Percentiles rank a stretch among this genome's conserved stretches.
Conservation (phyloP, 2,113 vertebrate genomes). For the Trochalopteron elliotii region DNA sequence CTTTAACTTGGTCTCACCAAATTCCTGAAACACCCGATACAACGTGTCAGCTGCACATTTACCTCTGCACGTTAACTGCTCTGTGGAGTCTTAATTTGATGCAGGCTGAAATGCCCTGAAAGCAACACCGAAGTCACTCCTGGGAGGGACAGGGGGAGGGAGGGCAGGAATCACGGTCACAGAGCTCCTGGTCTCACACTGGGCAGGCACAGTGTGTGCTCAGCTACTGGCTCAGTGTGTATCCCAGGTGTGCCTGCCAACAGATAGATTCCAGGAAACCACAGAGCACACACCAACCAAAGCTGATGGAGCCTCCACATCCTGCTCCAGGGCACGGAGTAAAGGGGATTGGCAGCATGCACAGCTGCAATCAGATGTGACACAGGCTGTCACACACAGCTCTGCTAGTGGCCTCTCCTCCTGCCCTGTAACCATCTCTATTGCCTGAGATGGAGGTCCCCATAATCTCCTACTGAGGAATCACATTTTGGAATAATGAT, state of each 20-base stretch:
- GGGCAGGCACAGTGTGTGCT: rapidly evolving
- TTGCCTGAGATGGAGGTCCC: not conserved
- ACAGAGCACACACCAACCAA: not conserved
- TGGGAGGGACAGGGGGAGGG: not conserved
- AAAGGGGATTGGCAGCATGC: not conserved
- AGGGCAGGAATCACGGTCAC: not conserved
- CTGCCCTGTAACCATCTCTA: not conserved
- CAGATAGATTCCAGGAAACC: not conserved
- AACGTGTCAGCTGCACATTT: not conserved
- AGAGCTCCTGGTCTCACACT: rapidly evolving
- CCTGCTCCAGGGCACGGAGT: not conserved
- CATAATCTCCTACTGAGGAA: not conserved
- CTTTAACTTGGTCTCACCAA: not conserved
- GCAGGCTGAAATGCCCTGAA: not conserved
- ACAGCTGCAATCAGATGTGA: not conserved
- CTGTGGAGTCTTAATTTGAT: not conserved
- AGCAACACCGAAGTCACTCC: not conserved
- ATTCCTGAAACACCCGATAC: not conserved
- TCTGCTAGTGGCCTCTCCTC: not conserved
- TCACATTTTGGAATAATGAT: not conserved
- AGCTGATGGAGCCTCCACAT: not conserved
- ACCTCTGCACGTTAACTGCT: not conserved
- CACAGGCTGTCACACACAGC: not conserved
- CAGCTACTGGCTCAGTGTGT: rapidly evolving
- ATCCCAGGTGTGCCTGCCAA: not conserved